These are phyloP conservation scores for Sialis fuliginosa DNA, from an alignment of 2,888 invertebrate genomes.

Conservation along the genomic window DNA sequence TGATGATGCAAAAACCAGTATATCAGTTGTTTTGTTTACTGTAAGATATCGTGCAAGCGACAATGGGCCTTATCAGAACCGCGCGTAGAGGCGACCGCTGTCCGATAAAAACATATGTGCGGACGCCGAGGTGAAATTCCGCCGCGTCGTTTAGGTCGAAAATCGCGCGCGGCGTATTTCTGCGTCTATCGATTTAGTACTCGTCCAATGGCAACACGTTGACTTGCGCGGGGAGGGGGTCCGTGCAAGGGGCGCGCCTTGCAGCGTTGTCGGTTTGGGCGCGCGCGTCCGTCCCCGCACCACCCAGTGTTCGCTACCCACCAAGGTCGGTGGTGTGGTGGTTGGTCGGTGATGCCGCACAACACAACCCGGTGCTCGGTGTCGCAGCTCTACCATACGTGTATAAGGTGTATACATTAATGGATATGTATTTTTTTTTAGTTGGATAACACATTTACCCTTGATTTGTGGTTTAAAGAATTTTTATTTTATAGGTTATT, in stretches of 20 bases:
- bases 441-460: too few species aligned
- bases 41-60: neutral
- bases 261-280: conserved; percentile 27
- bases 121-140: neutral
- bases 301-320: too few species aligned
- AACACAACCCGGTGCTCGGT: too few species aligned
- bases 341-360: too few species aligned
- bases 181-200: conserved; percentile 41
- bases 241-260: conserved; percentile 33
- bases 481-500: too few species aligned
- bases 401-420: too few species aligned
- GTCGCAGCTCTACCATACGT: too few species aligned
- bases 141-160: conserved; percentile 25
- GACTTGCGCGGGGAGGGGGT: conserved; percentile 11
- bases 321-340: too few species aligned
- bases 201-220: conserved; percentile 31
- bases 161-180: conserved; percentile 24
- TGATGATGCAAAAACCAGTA: conserved; percentile 1
- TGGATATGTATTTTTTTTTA: too few species aligned
- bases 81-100: neutral
- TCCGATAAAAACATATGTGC: too few species aligned
- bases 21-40: conserved; percentile 2
- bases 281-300: conserved; percentile 7
- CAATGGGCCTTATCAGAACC: neutral
- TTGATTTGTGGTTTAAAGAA: too few species aligned